Percentiles rank a stretch among this genome's conserved stretches.
Conservation (phyloP, 2,797 vertebrate species). For the Dryobates pubescens region DNA sequence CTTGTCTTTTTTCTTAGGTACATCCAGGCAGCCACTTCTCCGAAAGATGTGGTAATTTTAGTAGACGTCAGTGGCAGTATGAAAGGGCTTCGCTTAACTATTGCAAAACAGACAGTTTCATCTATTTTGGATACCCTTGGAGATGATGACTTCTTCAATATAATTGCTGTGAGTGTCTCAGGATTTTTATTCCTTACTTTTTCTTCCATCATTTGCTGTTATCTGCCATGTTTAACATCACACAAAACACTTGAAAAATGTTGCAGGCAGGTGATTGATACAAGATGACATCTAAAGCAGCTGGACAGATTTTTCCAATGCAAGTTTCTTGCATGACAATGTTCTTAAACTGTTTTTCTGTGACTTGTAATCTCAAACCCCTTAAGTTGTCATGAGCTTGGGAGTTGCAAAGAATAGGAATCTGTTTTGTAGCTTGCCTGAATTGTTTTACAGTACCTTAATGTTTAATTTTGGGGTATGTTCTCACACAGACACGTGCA, state of each 20-base stretch:
- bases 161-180: conserved; percentile 90
- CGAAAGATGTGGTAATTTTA: conserved; percentile 96
- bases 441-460: not conserved
- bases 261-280: not conserved
- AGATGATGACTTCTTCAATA: conserved; percentile 98
- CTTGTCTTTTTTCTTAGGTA: conserved; percentile 81
- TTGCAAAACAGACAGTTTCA: conserved; percentile 96
- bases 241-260: not conserved
- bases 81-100: conserved; percentile 96
- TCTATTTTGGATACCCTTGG: conserved; percentile 97
- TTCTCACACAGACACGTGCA: fast-evolving
- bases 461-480: not conserved
- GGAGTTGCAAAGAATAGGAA: not conserved
- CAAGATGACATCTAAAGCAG: not conserved
- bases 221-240: not conserved
- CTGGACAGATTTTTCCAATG: not conserved
- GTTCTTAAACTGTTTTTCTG: not conserved
- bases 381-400: not conserved
- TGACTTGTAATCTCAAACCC: not conserved
- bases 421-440: not conserved
- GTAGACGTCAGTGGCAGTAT: conserved; percentile 98
- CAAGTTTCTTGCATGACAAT: not conserved
- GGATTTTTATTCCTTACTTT: not conserved
- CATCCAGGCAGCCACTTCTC: conserved; percentile 97
- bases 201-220: not conserved